phyloP scores from a whole-genome alignment of 2,797 vertebrate genomes.

The Ctenochaetus hawaiiensis region DNA sequence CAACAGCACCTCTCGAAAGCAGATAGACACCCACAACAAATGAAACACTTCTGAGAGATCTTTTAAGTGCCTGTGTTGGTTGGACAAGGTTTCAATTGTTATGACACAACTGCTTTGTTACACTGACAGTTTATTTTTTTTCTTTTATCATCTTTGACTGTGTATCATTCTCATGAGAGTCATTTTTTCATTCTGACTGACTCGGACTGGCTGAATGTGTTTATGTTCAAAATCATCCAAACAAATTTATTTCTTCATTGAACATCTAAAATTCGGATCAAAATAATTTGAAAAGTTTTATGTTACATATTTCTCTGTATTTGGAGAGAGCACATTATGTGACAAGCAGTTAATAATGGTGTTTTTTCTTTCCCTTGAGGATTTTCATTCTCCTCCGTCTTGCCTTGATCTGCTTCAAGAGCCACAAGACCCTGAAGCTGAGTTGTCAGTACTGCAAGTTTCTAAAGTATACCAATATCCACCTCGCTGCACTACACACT shows the following conservation, averaged over 20 bases:
- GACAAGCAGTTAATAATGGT: slow-evolving; percentile 27
- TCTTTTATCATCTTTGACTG: neutral
- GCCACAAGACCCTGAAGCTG: neutral
- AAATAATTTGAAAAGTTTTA: neutral
- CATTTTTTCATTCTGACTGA: slow-evolving; percentile 13
- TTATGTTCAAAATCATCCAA: neutral
- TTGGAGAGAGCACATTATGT: slow-evolving; percentile 12
- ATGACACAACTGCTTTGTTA: slow-evolving; percentile 2
- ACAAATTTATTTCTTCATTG: neutral
- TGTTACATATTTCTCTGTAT: slow-evolving; percentile 4
- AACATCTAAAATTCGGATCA: slow-evolving; percentile 6
- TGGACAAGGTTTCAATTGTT: slow-evolving; percentile 33
- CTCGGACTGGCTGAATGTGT: neutral
- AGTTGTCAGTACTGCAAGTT: slow-evolving; percentile 22
- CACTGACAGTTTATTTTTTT: neutral
- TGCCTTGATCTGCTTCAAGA: slow-evolving; percentile 23
- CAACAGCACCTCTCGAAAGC: too few species aligned
- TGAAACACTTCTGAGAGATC: slow-evolving; percentile 21
- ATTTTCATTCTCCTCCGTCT: slow-evolving; percentile 24
- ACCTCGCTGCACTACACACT: neutral
- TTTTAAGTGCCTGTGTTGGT: neutral
- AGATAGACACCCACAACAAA: slow-evolving; percentile 17
- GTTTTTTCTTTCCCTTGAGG: slow-evolving; percentile 23
- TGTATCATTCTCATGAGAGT: neutral
- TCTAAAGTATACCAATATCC: slow-evolving; percentile 14